These are phyloP conservation scores for Poecilia velifera DNA, from an alignment of 2,797 vertebrate genomes.

Conservation along the genomic window DNA sequence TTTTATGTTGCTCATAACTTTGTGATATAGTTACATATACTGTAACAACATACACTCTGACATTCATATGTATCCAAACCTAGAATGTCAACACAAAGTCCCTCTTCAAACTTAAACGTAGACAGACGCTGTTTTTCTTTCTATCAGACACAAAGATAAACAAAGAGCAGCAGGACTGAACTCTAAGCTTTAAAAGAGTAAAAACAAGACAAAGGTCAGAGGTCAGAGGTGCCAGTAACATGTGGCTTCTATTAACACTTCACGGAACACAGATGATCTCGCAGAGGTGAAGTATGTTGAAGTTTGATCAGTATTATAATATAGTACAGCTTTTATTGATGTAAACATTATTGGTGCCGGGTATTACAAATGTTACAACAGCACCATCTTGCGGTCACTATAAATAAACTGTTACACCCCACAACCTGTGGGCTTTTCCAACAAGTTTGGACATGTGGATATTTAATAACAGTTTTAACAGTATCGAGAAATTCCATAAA, in stretches of 20 bases:
- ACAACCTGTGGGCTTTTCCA: neutral
- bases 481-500: neutral
- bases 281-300: conserved; percentile 21
- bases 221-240: conserved; percentile 48
- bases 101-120: neutral
- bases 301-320: conserved; percentile 15
- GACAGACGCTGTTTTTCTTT: conserved; percentile 8
- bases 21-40: conserved; percentile 7
- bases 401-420: neutral
- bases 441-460: neutral
- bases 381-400: conserved; percentile 59
- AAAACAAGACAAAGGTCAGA: conserved; percentile 43
- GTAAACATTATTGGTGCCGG: neutral
- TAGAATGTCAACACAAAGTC: conserved; percentile 9
- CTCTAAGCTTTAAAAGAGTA: conserved; percentile 43
- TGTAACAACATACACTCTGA: neutral
- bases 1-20: neutral
- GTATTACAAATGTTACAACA: conserved; percentile 23
- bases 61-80: conserved; percentile 3
- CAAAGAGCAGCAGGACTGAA: conserved; percentile 32
- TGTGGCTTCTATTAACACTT: conserved; percentile 49
- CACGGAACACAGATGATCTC: conserved; percentile 26
- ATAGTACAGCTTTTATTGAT: conserved; percentile 13
- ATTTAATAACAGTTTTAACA: neutral
- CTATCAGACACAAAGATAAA: conserved; percentile 15